Evolutionary conservation across 2,113 vertebrate species (phyloP), one percentile per base, ranked within the genome.

Genomic region (Setophaga petechia): DNA sequence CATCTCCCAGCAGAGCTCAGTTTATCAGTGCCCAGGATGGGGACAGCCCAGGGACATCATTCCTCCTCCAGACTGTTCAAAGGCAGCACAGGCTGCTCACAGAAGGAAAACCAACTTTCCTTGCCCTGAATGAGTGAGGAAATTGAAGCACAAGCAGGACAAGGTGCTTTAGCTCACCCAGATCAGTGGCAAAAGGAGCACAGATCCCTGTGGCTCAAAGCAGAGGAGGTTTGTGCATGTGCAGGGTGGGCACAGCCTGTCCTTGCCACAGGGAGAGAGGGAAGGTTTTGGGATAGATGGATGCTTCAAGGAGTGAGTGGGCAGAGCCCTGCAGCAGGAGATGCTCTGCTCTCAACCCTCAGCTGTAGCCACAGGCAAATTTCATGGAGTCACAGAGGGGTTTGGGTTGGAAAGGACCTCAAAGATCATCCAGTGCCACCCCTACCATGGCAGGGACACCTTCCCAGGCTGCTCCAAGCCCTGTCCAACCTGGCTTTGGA

Each of bases 401-500:
- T n/a, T 30, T 46, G 69, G 12, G 13, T 7, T 25, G 33, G 39
- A 41, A 82, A 28, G 19, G 9, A 59, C 5, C 11, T 59, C 21
- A 59, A 2, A 18, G 14, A 5, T 4, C 44, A 31, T 11, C 21
- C 44, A 74, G 18, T 9, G 0, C 5, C 41, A 2, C 27, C 31
- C 28, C 39, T 35, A 16, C 6, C 57, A 12, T 2, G n/a, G 21
- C 43, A 66, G 51, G 27, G 35, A 37, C 37, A 31, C 1, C 1
- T 76, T 6, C 44, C 23, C 37, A 52, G 19, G 19, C 0, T 28
- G 15, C 33, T 74, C 71, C 41, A 80, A 49, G 13, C 3, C 24
- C n/a, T 0, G 0, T 55, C n/a, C 75, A 83, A 0, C 25, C 71
- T 23, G 55, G 41, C n/a, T 5, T 35, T 31, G 39, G 47, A 13